phyloP scores from a whole-genome alignment of 1,140 invertebrate genomes.

The Scaptodrosophila lebanonensis region DNA sequence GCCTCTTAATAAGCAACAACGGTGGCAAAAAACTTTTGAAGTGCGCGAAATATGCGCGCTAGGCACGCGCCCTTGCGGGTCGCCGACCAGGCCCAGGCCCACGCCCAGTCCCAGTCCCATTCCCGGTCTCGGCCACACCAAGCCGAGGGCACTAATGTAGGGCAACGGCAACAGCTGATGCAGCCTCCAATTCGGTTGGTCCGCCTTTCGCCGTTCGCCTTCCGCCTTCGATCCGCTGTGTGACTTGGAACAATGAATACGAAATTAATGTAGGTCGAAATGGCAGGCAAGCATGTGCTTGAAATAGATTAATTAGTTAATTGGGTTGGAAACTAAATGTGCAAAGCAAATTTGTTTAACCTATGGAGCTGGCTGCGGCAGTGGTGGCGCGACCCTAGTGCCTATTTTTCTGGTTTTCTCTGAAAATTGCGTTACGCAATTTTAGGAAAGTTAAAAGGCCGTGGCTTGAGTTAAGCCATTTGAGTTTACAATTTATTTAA shows the following conservation, averaged over 20 bases:
- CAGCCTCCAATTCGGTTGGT: background rate
- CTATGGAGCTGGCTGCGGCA: no score
- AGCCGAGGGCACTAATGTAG: background rate
- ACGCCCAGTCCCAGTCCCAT: no score
- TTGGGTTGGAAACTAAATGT: slow-evolving; percentile 32
- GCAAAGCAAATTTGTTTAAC: no score
- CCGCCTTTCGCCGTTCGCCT: no score
- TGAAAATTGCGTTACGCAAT: no score
- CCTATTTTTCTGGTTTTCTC: no score
- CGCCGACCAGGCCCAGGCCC: no score
- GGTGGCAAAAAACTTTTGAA: slow-evolving; percentile 57
- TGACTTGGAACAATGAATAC: slow-evolving; percentile 61
- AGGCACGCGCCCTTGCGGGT: slow-evolving; percentile 32
- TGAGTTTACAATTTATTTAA: no score
- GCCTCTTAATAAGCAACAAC: slow-evolving; percentile 62
- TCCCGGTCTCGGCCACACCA: no score
- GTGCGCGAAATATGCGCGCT: slow-evolving; percentile 65
- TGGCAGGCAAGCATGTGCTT: slow-evolving; percentile 56
- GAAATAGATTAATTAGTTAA: slow-evolving; percentile 70
- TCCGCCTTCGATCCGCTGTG: slow-evolving; percentile 9
- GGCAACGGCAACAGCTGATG: slow-evolving; percentile 48
- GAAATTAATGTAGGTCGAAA: slow-evolving; percentile 74
- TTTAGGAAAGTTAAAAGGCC: no score
- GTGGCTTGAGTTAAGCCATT: no score
- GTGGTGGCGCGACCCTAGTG: no score